Conservation (phyloP, 2,888 invertebrate species). For the Polymixis lichenea region DNA sequence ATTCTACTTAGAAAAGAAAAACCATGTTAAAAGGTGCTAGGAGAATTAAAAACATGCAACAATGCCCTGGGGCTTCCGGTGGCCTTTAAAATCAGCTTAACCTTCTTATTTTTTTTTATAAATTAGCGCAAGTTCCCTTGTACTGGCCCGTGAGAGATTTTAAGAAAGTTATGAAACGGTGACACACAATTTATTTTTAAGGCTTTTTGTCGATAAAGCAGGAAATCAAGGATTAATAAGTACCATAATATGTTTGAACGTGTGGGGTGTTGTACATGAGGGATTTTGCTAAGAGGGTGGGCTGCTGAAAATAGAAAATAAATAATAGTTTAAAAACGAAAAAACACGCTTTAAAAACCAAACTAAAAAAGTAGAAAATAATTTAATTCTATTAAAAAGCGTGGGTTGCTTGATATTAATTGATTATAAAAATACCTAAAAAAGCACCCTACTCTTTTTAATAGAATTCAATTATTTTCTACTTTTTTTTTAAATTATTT, state of each 20-base stretch:
- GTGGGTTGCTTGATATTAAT: too few relatives aligned
- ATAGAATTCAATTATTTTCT: too few relatives aligned
- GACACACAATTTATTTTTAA: slow-evolving; percentile 55
- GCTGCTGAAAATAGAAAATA: too few relatives aligned
- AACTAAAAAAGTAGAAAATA: too few relatives aligned
- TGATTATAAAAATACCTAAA: too few relatives aligned
- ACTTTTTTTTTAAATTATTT: too few relatives aligned
- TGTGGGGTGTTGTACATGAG: too few relatives aligned
- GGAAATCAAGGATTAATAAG: slow-evolving; percentile 41
- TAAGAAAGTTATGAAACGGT: slow-evolving; percentile 36
- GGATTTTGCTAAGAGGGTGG: background rate
- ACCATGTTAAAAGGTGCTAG: slow-evolving; percentile 34
- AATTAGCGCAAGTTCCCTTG: slow-evolving; percentile 61
- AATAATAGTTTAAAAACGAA: too few relatives aligned
- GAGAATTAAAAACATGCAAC: slow-evolving; percentile 56
- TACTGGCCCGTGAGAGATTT: slow-evolving; percentile 64
- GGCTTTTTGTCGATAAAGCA: slow-evolving; percentile 31
- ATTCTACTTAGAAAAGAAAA: slow-evolving; percentile 35
- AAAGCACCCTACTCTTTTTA: too few relatives aligned
- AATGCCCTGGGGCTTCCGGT: slow-evolving; percentile 69
- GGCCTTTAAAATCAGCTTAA: slow-evolving; percentile 71
- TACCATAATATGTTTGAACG: slow-evolving; percentile 4
- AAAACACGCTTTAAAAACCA: too few relatives aligned
- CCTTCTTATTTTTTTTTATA: slow-evolving; percentile 69
- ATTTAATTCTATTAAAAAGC: too few relatives aligned